Base-by-base conservation (phyloP, 2,113 vertebrate genomes). In the Oryzias celebensis region DNA sequence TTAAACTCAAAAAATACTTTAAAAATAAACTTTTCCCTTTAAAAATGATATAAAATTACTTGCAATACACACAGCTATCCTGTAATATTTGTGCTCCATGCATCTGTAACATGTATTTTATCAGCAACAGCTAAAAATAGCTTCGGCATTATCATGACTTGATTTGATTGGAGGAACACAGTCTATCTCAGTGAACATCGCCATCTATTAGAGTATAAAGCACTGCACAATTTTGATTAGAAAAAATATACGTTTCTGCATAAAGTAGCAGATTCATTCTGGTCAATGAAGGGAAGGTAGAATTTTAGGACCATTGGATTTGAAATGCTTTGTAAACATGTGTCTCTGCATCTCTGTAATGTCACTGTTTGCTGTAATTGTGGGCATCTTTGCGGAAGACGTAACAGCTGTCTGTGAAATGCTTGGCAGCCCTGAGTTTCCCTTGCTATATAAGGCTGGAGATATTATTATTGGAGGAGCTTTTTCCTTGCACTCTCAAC, bases 401-500 rank as follows among this genome's bases (percentile, higher is more conserved):
- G 67, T 73, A 23, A 3, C 60, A 22, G 17, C 1, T 3, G 2
- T 71, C 14, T 92, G 91, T 70, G 43, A 77, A 61, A 83, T 86
- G 45, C 22, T 85, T 41, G 87, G 89, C 7, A 82, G 42, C n/a
- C 84, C 89, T 41, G 87, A 85, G 58, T 73, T 82, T 57, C 85
- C 91, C 36, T 61, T 89, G 8, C 62, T 92, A 47, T 85, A 71
- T 42, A 85, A 84, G 61, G 62, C 81, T 53, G 91, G 91, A 14
- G 86, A 92, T 20, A 55, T 92, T 14, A 80, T 45, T 26, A 89
- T 92, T 58, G 91, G 91, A 52, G 91, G 85, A 70, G 71, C 75
- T 7, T 92, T 92, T 72, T 88, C 89, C 28, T 80, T 92, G 44
- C 86, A 88, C 57, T 85, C 71, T 59, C 72, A 84, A 73, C 72